These are phyloP conservation scores for Oreocharis arfaki DNA, from an alignment of 2,113 vertebrate species.

Conservation along the genomic window DNA sequence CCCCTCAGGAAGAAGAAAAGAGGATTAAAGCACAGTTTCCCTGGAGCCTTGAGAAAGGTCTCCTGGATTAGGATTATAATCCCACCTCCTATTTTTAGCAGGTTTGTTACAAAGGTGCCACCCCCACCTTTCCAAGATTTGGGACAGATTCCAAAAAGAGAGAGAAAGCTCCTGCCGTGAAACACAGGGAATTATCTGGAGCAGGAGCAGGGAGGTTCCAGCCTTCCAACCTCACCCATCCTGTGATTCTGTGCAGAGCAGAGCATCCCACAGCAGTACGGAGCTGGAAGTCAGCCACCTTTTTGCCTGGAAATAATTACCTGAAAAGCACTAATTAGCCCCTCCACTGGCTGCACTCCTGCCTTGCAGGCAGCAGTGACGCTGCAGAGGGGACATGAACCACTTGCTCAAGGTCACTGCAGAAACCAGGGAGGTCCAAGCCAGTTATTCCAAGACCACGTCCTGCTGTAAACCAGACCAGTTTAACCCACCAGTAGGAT, in stretches of 20 bases:
- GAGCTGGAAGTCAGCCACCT: no score
- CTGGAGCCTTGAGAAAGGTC: background rate
- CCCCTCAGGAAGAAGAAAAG: background rate
- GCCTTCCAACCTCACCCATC: fast-evolving
- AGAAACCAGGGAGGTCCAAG: background rate
- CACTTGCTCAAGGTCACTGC: background rate
- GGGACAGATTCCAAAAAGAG: background rate
- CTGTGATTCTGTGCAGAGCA: background rate
- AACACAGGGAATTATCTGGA: background rate
- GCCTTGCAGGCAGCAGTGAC: background rate
- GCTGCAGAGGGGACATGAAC: background rate
- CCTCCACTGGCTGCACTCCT: background rate
- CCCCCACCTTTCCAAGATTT: background rate
- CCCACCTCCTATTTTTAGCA: conserved; percentile 37
- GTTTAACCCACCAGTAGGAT: background rate
- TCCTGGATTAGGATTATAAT: conserved; percentile 5
- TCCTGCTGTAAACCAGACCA: background rate
- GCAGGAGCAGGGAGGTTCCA: background rate
- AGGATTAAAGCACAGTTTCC: conserved; percentile 34
- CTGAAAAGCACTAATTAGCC: background rate
- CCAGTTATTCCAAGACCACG: fast-evolving
- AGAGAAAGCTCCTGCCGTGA: background rate
- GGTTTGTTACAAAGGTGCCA: background rate
- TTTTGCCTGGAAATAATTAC: background rate
- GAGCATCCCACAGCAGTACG: fast-evolving